Percentiles rank a stretch among this genome's conserved stretches.
Conservation (phyloP, 2,113 vertebrate genomes). For the Tapirus terrestris region DNA sequence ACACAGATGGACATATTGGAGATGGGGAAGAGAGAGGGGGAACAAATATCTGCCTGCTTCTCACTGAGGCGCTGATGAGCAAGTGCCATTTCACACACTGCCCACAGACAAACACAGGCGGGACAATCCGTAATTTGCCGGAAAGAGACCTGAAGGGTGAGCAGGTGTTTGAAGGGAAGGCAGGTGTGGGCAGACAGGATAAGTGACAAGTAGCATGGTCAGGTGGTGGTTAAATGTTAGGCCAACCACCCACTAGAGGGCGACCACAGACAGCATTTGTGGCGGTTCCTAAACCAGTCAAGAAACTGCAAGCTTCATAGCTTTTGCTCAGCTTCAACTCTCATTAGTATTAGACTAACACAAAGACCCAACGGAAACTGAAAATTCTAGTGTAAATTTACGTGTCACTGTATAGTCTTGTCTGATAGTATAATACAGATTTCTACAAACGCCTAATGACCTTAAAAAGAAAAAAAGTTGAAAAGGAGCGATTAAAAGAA, state of each 20-base stretch:
- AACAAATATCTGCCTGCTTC: not conserved
- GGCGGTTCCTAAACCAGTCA: accelerated
- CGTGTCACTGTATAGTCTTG: not conserved
- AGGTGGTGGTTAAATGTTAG: not conserved
- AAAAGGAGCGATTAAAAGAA: not conserved
- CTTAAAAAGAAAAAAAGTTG: not conserved
- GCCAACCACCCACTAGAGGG: slow-evolving; percentile 56
- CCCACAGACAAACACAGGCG: not conserved
- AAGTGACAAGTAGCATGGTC: not conserved
- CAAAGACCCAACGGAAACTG: not conserved
- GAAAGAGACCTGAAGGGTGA: not conserved
- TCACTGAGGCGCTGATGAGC: not conserved
- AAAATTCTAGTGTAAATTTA: not conserved
- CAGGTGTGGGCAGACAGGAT: too few relatives aligned
- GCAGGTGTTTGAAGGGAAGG: too few relatives aligned
- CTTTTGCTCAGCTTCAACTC: not conserved
- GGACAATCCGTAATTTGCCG: not conserved
- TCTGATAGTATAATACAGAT: not conserved
- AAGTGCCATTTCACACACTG: not conserved
- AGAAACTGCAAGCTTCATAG: not conserved
- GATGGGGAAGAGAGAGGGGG: accelerated
- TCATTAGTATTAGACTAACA: not conserved
- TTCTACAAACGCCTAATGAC: not conserved
- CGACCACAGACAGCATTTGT: slow-evolving; percentile 29
- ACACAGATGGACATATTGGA: not conserved